phyloP scores from a whole-genome alignment of 2,113 vertebrate genomes.

The Platycercus adscitus region DNA sequence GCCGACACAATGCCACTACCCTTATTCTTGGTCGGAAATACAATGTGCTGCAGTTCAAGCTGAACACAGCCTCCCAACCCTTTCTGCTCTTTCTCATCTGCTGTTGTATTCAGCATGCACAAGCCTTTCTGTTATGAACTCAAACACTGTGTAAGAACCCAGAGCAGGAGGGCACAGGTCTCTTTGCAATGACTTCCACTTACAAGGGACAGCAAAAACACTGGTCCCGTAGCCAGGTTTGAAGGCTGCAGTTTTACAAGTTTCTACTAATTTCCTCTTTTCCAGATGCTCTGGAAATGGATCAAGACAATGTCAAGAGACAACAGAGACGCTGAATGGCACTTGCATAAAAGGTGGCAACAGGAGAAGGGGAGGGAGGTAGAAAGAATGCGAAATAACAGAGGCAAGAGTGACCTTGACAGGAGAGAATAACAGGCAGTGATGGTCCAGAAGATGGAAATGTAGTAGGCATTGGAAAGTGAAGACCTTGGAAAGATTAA shows the following conservation, averaged over 20 bases:
- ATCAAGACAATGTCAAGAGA: not conserved
- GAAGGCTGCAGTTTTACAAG: not conserved
- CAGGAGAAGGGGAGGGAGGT: not conserved
- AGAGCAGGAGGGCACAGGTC: not conserved
- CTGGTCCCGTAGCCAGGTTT: not conserved
- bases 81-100: not conserved
- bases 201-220: not conserved
- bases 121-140: not conserved
- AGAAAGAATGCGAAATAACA: not conserved
- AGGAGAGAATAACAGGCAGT: not conserved
- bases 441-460: not conserved
- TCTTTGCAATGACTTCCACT: not conserved
- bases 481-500: slow-evolving; percentile 1
- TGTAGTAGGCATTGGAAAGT: not conserved
- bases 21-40: not conserved
- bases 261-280: not conserved
- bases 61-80: not conserved
- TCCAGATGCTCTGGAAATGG: not conserved
- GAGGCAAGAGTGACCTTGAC: not conserved
- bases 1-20: not conserved
- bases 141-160: not conserved
- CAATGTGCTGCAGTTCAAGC: not conserved
- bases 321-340: not conserved
- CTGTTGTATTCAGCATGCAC: rapidly evolving
- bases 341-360: not conserved